Conservation (phyloP, 92 coral and sea anemone genomes). For the Desmophyllum pertusum region DNA sequence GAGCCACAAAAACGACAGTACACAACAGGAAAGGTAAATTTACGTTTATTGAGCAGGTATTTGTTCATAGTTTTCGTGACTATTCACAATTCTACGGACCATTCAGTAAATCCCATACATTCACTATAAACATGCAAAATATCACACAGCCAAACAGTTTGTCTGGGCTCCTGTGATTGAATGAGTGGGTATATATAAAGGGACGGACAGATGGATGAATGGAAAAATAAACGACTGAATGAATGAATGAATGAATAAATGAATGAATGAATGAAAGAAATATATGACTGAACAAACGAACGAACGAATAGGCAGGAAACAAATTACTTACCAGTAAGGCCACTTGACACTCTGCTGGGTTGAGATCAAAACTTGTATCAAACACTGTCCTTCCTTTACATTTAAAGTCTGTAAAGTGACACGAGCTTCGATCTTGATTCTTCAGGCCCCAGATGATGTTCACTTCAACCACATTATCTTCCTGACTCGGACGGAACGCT, state of each 20-base stretch:
- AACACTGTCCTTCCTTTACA: slow-evolving; percentile 93
- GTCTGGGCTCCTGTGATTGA: no score
- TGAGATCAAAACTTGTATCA: slow-evolving; percentile 89
- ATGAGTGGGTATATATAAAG: no score
- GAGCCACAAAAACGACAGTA: no score
- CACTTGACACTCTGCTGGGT: slow-evolving; percentile 93
- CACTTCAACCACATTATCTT: slow-evolving; percentile 85
- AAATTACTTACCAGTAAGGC: slow-evolving; percentile 79
- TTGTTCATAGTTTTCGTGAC: no score
- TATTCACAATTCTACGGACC: no score
- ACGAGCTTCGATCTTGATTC: slow-evolving; percentile 86
- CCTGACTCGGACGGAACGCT: slow-evolving; percentile 94
- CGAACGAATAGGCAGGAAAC: not conserved
- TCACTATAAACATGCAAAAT: no score
- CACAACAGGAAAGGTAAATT: no score
- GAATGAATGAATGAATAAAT: not conserved
- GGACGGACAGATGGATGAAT: not conserved
- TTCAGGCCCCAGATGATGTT: slow-evolving; percentile 92
- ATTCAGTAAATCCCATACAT: no score
- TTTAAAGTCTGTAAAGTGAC: slow-evolving; percentile 95
- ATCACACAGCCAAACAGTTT: no score
- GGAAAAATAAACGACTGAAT: not conserved
- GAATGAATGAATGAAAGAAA: not conserved
- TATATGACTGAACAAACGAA: not conserved
- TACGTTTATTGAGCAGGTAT: no score